phyloP scores from a whole-genome alignment of 2,888 invertebrate genomes.

The Papilio protenor region DNA sequence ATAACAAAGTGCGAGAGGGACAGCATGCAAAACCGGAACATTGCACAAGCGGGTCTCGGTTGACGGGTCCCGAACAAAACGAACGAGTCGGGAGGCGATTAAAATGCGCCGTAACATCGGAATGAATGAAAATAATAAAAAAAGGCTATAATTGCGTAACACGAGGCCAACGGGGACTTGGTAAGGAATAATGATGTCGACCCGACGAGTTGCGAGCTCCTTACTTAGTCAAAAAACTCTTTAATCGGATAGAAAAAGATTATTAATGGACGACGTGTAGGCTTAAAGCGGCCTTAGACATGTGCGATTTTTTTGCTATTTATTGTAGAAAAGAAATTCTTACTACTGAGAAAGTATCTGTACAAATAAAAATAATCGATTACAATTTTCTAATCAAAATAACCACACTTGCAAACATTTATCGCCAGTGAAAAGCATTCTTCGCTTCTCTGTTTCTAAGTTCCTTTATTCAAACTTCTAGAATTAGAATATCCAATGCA shows the following conservation, averaged over 20 bases:
- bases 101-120: conserved; percentile 75
- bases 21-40: conserved; percentile 68
- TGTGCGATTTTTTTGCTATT: background rate
- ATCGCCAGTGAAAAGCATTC: too few relatives aligned
- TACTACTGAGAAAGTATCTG: too few relatives aligned
- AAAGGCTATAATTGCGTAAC: conserved; percentile 74
- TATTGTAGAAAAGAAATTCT: too few relatives aligned
- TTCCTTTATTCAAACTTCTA: too few relatives aligned
- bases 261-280: conserved; percentile 9
- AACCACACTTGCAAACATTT: too few relatives aligned
- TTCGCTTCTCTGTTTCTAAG: too few relatives aligned
- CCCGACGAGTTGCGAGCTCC: conserved; percentile 18
- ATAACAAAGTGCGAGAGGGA: conserved; percentile 53
- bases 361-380: too few relatives aligned
- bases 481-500: too few relatives aligned
- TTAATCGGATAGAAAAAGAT: conserved; percentile 21
- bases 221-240: conserved; percentile 31
- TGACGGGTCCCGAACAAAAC: conserved; percentile 81
- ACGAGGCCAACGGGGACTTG: conserved; percentile 63
- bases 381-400: too few relatives aligned
- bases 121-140: conserved; percentile 77
- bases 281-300: background rate
- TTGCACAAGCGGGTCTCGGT: conserved; percentile 80
- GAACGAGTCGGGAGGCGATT: conserved; percentile 77
- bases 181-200: conserved; percentile 47